phyloP scores from a whole-genome alignment of 2,113 vertebrate species.

The Orientallactaga bullata region DNA sequence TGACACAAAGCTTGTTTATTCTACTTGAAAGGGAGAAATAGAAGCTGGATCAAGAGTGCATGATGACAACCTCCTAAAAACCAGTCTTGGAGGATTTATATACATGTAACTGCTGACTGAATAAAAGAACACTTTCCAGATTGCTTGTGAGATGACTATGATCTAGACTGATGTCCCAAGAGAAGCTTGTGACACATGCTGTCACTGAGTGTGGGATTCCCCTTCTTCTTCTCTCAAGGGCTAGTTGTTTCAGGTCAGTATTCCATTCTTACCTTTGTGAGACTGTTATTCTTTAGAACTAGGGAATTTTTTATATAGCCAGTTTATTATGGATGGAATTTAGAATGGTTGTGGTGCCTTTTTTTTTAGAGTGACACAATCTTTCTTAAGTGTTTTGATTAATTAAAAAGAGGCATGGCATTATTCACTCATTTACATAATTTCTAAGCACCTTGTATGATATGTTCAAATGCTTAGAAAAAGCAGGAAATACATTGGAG shows the following conservation, averaged over 20 bases:
- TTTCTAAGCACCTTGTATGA: not conserved
- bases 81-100: not conserved
- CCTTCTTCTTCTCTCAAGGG: not conserved
- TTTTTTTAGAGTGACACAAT: conserved; percentile 27
- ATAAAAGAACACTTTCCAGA: not conserved
- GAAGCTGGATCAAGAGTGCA: not conserved
- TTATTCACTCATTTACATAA: not conserved
- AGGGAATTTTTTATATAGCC: not conserved
- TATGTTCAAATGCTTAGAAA: not conserved
- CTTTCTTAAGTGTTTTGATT: not conserved
- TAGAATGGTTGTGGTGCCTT: not conserved
- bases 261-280: not conserved
- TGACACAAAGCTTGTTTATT: conserved; percentile 15
- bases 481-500: not conserved
- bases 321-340: not conserved
- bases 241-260: not conserved
- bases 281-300: conserved; percentile 17
- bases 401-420: not conserved
- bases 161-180: not conserved
- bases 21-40: not conserved
- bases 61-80: not conserved
- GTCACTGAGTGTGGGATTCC: not conserved
- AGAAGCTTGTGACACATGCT: not conserved
- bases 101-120: not conserved
- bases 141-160: not conserved